A percentile compares a stretch with the other conserved stretches of the same genome.
Conservation (phyloP, 2,888 invertebrate species). For the Diaphora mendica region DNA sequence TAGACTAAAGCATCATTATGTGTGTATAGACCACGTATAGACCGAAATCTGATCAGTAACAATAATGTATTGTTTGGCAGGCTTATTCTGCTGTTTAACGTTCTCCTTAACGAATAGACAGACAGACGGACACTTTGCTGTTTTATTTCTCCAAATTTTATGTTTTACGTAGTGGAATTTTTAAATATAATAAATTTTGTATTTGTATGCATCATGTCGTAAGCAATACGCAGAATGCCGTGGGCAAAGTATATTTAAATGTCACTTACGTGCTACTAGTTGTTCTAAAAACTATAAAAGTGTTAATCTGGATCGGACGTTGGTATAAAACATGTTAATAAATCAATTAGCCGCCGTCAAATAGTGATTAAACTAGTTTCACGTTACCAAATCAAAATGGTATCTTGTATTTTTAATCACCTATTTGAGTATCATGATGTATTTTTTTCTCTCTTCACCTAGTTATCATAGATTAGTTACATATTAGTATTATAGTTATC, state of each 20-base stretch:
- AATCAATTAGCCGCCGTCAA: slow-evolving; percentile 58
- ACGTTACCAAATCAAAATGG: slow-evolving; percentile 14
- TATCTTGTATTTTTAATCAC: slow-evolving; percentile 13
- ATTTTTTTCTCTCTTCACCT: background rate
- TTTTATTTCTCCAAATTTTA: slow-evolving; percentile 1
- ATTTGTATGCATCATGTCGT: background rate
- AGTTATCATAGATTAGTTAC: too few relatives aligned
- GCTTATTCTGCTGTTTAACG: background rate
- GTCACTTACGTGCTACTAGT: slow-evolving; percentile 9
- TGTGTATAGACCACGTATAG: background rate
- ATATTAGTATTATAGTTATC: too few relatives aligned
- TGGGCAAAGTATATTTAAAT: slow-evolving; percentile 9
- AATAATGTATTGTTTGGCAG: background rate
- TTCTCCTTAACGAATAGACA: background rate
- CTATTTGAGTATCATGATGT: background rate
- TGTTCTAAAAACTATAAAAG: slow-evolving; percentile 42
- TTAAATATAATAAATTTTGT: background rate
- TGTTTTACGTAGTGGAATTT: background rate
- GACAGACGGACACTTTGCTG: background rate
- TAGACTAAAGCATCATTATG: background rate
- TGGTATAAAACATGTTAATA: slow-evolving; percentile 49
- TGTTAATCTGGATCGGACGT: slow-evolving; percentile 56
- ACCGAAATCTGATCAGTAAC: background rate
- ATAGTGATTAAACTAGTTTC: slow-evolving; percentile 57
- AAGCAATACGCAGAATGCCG: background rate